phyloP scores from a whole-genome alignment of 2,888 invertebrate genomes.

The Autographa gamma region DNA sequence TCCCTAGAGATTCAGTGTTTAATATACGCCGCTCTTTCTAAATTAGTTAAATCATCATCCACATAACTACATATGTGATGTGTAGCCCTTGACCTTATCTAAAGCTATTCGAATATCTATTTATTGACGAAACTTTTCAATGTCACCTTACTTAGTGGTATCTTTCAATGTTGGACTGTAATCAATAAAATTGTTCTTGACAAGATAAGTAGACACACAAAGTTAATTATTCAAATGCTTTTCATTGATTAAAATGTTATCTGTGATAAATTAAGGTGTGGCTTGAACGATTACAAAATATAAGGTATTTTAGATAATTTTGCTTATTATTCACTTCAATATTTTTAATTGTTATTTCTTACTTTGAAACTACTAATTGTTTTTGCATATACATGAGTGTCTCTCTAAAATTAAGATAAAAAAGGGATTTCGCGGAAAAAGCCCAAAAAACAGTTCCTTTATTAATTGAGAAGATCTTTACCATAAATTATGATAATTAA shows the following conservation, averaged over 20 bases:
- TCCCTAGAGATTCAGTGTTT: too few species aligned
- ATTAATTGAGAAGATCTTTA: not conserved
- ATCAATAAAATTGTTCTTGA: slow-evolving; percentile 30
- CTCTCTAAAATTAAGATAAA: not conserved
- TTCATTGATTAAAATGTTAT: slow-evolving; percentile 9
- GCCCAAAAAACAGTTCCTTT: not conserved
- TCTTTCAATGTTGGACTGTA: slow-evolving; percentile 23
- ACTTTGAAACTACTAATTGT: too few species aligned
- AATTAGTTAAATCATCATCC: not conserved
- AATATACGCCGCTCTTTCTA: too few species aligned
- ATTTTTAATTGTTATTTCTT: too few species aligned
- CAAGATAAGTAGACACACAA: slow-evolving; percentile 10
- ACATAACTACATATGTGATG: not conserved
- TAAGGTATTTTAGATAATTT: slow-evolving; percentile 11
- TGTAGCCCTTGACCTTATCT: not conserved
- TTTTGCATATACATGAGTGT: too few species aligned
- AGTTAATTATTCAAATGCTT: slow-evolving; percentile 11
- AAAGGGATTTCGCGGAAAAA: too few species aligned
- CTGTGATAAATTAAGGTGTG: slow-evolving; percentile 2
- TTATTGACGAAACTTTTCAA: not conserved
- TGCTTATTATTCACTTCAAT: slow-evolving; percentile 5
- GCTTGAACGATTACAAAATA: slow-evolving; percentile 14
- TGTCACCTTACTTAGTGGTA: slow-evolving; percentile 20
- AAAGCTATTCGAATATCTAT: not conserved
- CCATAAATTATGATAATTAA: too few species aligned